Evolutionary conservation across 2,797 vertebrate genomes (phyloP), one percentile per base, ranked within the genome.

Genomic region (Enoplosus armatus): DNA sequence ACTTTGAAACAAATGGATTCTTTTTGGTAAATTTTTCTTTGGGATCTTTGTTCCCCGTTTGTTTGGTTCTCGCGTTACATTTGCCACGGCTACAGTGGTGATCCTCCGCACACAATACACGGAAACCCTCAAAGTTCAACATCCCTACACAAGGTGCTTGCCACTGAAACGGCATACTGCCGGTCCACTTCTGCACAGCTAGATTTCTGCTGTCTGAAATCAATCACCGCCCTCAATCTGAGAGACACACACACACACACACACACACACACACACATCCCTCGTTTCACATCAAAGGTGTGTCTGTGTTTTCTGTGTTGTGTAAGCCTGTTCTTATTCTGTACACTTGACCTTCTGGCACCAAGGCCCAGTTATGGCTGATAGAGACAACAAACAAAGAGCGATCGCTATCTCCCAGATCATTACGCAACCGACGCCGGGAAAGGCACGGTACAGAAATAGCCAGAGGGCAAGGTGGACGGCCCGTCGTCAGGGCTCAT

Each of bases 401-500:
- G 84, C 58, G 77, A 91, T 92, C 86, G 87, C 89, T 90, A 91
- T 92, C 92, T 90, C 87, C 85, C 87, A 84, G 87, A 92, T 93
- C 91, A 92, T 94, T 94, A 92, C 86, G 74, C 92, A 93, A 92
- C 89, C 54, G 26, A 80, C 71, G 77, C 84, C 43, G 50, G 88
- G 94, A 84, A 90, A 89, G 90, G 86, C 83, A 75, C 58, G 24
- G 85, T 87, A 93, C 91, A 93, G 89, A 91, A 91, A 92, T 94
- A 91, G 92, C 95, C 91, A 90, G 93, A 92, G 94, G 94, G 94
- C 93, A 93, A 95, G 91, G 93, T 94, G 94, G 91, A 94, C 83
- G 82, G 88, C 83, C 82, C 77, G 56, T 90, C 82, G 84, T 88
- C 80, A 85, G 83, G 79, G 85, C 91, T 95, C 94, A 94, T 94